Evolutionary conservation across 2,888 invertebrate species (phyloP).

Genomic region (Caenorhabditis sp.): DNA sequence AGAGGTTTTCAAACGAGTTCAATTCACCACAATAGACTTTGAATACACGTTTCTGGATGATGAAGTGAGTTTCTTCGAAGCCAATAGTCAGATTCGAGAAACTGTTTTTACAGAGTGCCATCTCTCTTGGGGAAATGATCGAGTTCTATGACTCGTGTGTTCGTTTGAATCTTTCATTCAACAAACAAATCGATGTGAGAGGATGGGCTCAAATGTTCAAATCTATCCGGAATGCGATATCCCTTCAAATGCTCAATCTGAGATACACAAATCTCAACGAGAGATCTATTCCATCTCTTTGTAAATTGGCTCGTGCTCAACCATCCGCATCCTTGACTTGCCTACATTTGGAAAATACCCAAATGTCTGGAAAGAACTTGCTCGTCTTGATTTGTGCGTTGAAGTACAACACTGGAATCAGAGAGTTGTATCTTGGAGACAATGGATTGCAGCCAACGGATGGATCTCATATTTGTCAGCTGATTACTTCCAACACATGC

Average conservation of each 20-base stretch:
- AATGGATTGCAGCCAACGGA: constrained; percentile 89
- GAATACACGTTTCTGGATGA: constrained; percentile 88
- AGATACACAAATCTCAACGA: constrained; percentile 87
- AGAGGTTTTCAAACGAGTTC: constrained; percentile 90
- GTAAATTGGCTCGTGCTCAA: constrained; percentile 88
- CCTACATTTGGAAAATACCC: constrained; percentile 90
- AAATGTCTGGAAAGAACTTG: constrained; percentile 89
- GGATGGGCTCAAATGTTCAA: constrained; percentile 92
- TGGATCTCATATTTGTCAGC: constrained; percentile 89
- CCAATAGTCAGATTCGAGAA: not conserved
- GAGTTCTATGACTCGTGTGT: constrained; percentile 93
- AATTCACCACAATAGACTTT: constrained; percentile 88
- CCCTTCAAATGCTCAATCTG: constrained; percentile 88
- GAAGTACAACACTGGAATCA: constrained; percentile 87
- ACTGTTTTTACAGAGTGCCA: constrained; percentile 85
- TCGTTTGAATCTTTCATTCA: constrained; percentile 89
- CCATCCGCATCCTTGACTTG: constrained; percentile 87
- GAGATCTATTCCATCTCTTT: constrained; percentile 83
- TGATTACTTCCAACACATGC: constrained; percentile 89
- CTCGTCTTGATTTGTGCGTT: constrained; percentile 88
- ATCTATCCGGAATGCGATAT: constrained; percentile 89
- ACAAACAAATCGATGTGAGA: constrained; percentile 88
- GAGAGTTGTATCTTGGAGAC: constrained; percentile 88
- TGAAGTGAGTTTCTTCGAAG: constrained; percentile 86
- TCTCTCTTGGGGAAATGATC: constrained; percentile 92